Evolutionary conservation across 2,113 vertebrate species (phyloP).

Genomic region (Solenodon paradoxus): DNA sequence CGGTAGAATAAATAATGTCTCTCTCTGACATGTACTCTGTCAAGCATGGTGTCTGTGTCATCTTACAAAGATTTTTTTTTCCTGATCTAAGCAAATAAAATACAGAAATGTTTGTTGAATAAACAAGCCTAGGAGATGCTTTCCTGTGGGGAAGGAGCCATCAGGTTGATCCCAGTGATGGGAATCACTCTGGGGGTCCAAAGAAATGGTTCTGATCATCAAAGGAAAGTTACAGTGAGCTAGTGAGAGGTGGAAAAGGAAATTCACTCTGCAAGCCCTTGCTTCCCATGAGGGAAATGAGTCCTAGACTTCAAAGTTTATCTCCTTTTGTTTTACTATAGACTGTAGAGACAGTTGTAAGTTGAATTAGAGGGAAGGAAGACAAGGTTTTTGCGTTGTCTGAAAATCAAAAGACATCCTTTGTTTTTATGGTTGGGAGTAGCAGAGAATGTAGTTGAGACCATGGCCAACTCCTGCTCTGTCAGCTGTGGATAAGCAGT

Average conservation of each 20-base stretch:
- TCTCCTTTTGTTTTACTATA: not conserved
- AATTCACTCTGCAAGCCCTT: not conserved
- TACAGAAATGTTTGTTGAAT: not conserved
- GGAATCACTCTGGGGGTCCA: not conserved
- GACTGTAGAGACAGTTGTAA: not conserved
- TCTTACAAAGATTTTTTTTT: not conserved
- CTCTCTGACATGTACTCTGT: constrained; percentile 25
- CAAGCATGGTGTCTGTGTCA: not conserved
- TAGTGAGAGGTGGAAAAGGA: not conserved
- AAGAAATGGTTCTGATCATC: not conserved
- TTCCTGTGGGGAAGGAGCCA: not conserved
- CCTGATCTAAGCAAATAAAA: not conserved
- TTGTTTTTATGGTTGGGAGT: not conserved
- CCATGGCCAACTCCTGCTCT: no score
- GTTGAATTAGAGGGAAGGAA: not conserved
- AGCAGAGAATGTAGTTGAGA: not conserved
- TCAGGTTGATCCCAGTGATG: not conserved
- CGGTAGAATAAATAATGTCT: constrained; percentile 38
- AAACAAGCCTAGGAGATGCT: not conserved
- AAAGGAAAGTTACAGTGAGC: not conserved
- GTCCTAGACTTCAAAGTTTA: not conserved
- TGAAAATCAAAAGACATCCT: not conserved
- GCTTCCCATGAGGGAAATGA: not conserved
- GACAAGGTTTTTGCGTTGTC: not conserved
- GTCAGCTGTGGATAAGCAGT: not conserved